Evolutionary conservation across 2,113 vertebrate species (phyloP).

Genomic region (Ictidomys tridecemlineatus): DNA sequence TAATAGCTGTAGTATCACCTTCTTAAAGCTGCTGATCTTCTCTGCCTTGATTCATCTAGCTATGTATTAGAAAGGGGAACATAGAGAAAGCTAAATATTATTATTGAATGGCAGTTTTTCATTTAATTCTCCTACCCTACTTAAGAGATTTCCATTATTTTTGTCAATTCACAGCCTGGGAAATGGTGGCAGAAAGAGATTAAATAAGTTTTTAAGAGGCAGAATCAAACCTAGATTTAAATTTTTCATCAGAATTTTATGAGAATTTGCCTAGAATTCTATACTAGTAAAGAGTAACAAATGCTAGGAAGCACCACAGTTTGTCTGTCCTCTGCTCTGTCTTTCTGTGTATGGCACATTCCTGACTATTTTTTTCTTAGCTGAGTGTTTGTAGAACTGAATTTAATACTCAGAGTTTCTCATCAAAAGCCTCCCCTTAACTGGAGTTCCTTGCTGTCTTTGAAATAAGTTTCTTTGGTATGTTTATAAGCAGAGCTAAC

Average conservation of each 20-base stretch:
- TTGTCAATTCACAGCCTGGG: neutral
- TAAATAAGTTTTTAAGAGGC: neutral
- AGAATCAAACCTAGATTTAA: neutral
- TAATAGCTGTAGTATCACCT: neutral
- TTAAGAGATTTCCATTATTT: neutral
- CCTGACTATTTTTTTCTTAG: neutral
- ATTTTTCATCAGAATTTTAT: conserved; percentile 23
- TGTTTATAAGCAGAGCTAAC: neutral
- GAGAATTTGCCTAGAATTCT: neutral
- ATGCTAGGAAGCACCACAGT: neutral
- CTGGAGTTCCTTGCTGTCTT: neutral
- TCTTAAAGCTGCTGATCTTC: neutral
- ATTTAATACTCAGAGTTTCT: neutral
- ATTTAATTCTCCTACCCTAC: neutral
- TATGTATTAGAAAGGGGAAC: neutral
- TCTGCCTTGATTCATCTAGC: neutral
- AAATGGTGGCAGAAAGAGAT: neutral
- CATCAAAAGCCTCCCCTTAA: neutral
- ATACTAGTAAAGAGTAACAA: neutral
- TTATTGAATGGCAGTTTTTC: neutral
- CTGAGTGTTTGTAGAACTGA: neutral
- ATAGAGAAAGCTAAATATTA: neutral
- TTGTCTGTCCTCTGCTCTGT: neutral
- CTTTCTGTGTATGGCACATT: neutral
- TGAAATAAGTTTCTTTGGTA: conserved; percentile 58